Evolutionary conservation across 2,113 vertebrate species (phyloP).

Genomic region (Anthoscopus minutus): DNA sequence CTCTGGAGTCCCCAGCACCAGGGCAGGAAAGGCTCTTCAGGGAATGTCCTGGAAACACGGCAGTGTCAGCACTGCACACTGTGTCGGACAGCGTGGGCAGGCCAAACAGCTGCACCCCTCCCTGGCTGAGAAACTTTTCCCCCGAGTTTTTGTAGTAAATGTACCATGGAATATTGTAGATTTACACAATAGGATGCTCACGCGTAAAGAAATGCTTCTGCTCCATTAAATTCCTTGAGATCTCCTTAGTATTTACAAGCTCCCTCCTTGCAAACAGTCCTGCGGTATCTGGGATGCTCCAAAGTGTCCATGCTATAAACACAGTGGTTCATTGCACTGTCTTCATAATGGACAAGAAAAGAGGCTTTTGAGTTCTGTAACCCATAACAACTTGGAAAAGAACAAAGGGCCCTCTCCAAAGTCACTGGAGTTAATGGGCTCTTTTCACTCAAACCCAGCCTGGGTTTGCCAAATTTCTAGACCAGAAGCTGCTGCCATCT

Average conservation of each 20-base stretch:
- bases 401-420: conserved; percentile 52
- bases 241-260: background rate
- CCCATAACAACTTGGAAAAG: conserved; percentile 45
- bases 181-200: background rate
- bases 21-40: background rate
- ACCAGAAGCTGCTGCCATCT: background rate
- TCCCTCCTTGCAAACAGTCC: background rate
- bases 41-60: background rate
- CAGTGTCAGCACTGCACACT: fast-evolving
- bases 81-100: fast-evolving
- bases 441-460: conserved; percentile 7
- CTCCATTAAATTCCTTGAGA: background rate
- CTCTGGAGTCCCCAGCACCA: background rate
- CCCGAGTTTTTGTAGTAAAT: background rate
- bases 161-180: background rate
- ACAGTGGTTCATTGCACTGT: conserved; percentile 20
- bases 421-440: conserved; percentile 45
- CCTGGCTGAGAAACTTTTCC: fast-evolving
- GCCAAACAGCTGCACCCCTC: background rate
- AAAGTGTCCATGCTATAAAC: background rate
- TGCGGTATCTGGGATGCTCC: background rate
- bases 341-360: conserved; percentile 30
- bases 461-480: background rate
- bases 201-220: background rate
- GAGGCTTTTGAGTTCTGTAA: conserved; percentile 43